Evolutionary conservation across 1,140 invertebrate genomes (phyloP), one percentile per base, ranked within the genome.

Genomic region (Amphibalanus amphitrite): DNA sequence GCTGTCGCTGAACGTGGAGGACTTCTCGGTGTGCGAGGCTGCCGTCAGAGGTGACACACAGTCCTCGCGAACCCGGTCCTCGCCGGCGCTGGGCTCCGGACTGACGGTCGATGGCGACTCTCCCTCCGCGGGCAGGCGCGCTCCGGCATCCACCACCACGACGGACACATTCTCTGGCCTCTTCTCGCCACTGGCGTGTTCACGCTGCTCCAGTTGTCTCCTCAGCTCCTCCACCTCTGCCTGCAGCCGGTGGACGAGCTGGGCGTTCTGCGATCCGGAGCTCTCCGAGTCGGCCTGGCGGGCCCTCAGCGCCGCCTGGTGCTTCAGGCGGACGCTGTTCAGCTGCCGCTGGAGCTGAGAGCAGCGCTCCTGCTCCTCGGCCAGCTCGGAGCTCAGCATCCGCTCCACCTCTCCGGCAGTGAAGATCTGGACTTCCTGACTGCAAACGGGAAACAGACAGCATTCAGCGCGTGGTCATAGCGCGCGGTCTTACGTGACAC

Each of bases 361-460:
- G 30, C 72, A 74, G 47, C 74, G 73, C 40, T 76, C 75, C 68
- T 76, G 75, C 67, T 76, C 74, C 59, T 76, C 74, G 26, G 74
- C 71, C 23, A 76, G 64, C 0, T 74, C 74, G 17, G 75, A 73
- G 40, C 75, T 76, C 38, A 76, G 67, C 47, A 76, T 70, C 38
- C 71, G 70, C 70, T 78, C 78, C 75, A 77, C 78, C 69, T 78
- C 75, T 30, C 76, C 71, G n/a, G 76, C 71, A 28, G 77, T 74
- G 29, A 71, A 72, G 70, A 79, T 71, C 69, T 77, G 77, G 33
- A 77, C 76, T 67, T 78, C 77, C 71, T 79, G 71, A 69, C 78
- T 79, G 71, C 23, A 67, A 33, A 71, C 6, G 6, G 38, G 38
- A n/a, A n/a, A n/a, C n/a, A n/a, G n/a, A n/a, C n/a, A n/a, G n/a